These are phyloP conservation scores for Himalopsyche phryganea DNA, from an alignment of 1,140 invertebrate genomes.

Conservation along the genomic window DNA sequence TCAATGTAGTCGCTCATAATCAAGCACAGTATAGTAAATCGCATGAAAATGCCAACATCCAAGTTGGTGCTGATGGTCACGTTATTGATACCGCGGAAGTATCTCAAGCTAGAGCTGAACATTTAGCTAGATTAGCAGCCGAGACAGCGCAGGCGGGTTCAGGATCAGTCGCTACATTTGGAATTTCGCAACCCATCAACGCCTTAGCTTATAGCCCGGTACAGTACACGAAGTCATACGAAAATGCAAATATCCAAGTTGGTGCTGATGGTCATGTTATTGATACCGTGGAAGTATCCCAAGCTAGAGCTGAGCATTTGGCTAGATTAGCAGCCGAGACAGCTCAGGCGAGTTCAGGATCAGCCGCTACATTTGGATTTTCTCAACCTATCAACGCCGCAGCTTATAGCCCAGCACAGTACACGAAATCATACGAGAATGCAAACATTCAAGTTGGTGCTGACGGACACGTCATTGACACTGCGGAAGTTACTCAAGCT, in stretches of 20 bases:
- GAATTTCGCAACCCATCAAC: constrained; percentile 11
- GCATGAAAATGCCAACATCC: constrained; percentile 29
- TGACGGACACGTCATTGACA: constrained; percentile 16
- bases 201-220: background rate
- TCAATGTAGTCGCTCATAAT: constrained; percentile 34
- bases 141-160: constrained; percentile 35
- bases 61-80: constrained; percentile 38
- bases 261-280: constrained; percentile 40
- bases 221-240: constrained; percentile 4
- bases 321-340: constrained; percentile 37
- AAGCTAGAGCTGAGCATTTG: constrained; percentile 41
- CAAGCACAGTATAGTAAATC: constrained; percentile 3
- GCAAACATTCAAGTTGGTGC: constrained; percentile 9
- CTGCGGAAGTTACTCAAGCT: constrained; percentile 37
- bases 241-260: constrained; percentile 33
- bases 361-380: constrained; percentile 26
- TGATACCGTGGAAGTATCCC: constrained; percentile 39
- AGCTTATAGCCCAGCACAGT: constrained; percentile 28
- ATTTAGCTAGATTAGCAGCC: constrained; percentile 40
- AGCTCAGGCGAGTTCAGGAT: constrained; percentile 27
- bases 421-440: constrained; percentile 13
- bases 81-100: constrained; percentile 49
- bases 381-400: constrained; percentile 13
- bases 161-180: background rate
- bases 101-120: constrained; percentile 47